Conservation (phyloP, 2,888 invertebrate species). For the Acanthosoma haemorrhoidale region DNA sequence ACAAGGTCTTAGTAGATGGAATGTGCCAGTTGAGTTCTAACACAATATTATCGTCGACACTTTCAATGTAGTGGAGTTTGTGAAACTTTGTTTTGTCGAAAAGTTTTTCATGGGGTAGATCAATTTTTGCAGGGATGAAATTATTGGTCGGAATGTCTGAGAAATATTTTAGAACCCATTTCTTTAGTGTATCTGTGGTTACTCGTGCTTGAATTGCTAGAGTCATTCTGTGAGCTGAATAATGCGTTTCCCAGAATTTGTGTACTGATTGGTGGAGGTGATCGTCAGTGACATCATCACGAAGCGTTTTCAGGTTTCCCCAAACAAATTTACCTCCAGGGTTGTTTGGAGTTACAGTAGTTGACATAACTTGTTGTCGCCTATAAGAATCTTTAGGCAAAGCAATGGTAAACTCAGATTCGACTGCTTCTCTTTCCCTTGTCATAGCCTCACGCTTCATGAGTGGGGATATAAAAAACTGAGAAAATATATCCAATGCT, state of each 20-base stretch:
- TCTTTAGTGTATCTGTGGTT: conserved; percentile 59
- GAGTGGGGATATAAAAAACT: conserved; percentile 80
- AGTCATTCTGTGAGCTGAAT: conserved; percentile 84
- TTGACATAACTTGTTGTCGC: conserved; percentile 68
- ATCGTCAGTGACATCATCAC: conserved; percentile 61
- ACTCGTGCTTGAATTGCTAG: conserved; percentile 59
- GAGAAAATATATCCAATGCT: conserved; percentile 79
- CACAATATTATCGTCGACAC: conserved; percentile 63
- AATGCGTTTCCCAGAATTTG: conserved; percentile 69
- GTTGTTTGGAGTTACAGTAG: conserved; percentile 61
- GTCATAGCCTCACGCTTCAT: conserved; percentile 80
- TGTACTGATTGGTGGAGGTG: conserved; percentile 64
- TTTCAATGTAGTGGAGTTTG: conserved; percentile 68
- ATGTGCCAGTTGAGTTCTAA: conserved; percentile 61
- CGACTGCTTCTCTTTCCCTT: conserved; percentile 79
- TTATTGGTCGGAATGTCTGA: conserved; percentile 62
- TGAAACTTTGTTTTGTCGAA: conserved; percentile 58
- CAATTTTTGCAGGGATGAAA: conserved; percentile 59
- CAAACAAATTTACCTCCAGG: conserved; percentile 70
- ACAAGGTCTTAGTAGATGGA: conserved; percentile 58
- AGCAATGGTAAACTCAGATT: conserved; percentile 85
- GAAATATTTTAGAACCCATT: conserved; percentile 61
- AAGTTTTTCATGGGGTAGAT: conserved; percentile 49
- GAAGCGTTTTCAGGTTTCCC: conserved; percentile 73
- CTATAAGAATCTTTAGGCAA: conserved; percentile 67